Evolutionary conservation across 30 jellyfish, hydroid and myxozoan species (phyloP), one percentile per base, ranked within the genome.

Genomic region (Chrysaora quinquecirrha): DNA sequence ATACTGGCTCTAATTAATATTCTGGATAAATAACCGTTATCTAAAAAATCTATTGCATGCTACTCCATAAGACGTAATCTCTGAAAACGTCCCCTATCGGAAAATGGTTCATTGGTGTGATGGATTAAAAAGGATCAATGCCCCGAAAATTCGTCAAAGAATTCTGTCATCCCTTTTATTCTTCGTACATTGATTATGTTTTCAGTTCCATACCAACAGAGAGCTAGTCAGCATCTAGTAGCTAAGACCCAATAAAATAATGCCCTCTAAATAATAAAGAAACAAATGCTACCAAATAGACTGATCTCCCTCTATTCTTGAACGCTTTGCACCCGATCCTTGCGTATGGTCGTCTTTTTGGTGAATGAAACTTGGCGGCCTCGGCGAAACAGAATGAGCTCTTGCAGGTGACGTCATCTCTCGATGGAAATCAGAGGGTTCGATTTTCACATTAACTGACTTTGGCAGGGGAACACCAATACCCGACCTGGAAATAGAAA

Each of bases 381-480:
- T 69, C 38, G 96, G 96, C 27, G 96, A 87, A 12, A 87, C 96
- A 29, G 96, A 87, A 46, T 87, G 96, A 16, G 96, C 82, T 28
- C 96, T 86, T 1, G 72, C 87, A 3, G 97, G 94, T 64, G 98
- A 91, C 56, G 98, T 86, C 86, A 91, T 52, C 64, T 78, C 98
- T n/a, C 98, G 87, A 23, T 77, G 89, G 73, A 76, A 91, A 65
- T 93, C 98, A 24, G 90, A 90, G 20, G 98, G 98, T 68, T 93
- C 98, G 33, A 87, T 86, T 71, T 93, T 93, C 32, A 91, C 86
- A 74, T 91, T 85, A 1, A 86, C 69, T 0, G 96, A 79, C 62
- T 85, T 85, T 4, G 83, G 48, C 1, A 62, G 78, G 22, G 95
- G 95, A 46, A 85, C 21, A 21, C 96, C 96, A 18, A 85, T n/a